Base-by-base conservation (phyloP, 1,140 invertebrate species). In the Watersipora subatra region DNA sequence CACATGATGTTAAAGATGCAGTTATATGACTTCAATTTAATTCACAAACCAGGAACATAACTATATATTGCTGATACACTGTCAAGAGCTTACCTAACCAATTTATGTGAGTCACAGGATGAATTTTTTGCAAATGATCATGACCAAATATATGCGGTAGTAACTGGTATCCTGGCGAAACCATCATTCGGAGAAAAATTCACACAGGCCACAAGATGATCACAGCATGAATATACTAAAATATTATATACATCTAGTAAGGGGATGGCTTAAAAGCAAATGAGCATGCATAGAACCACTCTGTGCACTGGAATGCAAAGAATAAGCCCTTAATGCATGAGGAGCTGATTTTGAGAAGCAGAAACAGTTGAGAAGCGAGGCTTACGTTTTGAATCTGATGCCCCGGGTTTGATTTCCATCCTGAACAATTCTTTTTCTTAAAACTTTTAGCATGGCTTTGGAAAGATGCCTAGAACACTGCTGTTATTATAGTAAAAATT, bases 11-110 rank as follows among this genome's bases (percentile, higher is more conserved):
- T 83, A 12, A 69, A 69, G 63, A 61, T 81, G 46, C 75, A 76
- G 58, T 46, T 67, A 66, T 82, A 79, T 72, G 73, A 82, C 68
- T 70, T 83, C 19, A 68, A 72, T 28, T 66, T 84, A 0, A 34
- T 64, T 28, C 83, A 80, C 62, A 66, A 68, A 2, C 61, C 75
- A 34, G 69, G 67, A 2, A 74, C 75, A 75, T 76, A 28, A 77
- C 82, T 70, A 74, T 75, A 12, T 71, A 79, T 65, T 76, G 76
- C 58, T 67, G 81, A 69, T 70, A 65, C 67, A 55, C 61, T 68
- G 25, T 73, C 71, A 2, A 65, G 75, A 64, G 69, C 66, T 59
- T 19, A 46, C n/a, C 34, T 46, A 7, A 46, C 7, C n/a, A n/a
- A 46, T 46, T 7, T 12, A n/a, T 46, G 34, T n/a, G 7, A 7